phyloP scores from a whole-genome alignment of 2,888 invertebrate species.

The Ashinkailepas kermadecensis region DNA sequence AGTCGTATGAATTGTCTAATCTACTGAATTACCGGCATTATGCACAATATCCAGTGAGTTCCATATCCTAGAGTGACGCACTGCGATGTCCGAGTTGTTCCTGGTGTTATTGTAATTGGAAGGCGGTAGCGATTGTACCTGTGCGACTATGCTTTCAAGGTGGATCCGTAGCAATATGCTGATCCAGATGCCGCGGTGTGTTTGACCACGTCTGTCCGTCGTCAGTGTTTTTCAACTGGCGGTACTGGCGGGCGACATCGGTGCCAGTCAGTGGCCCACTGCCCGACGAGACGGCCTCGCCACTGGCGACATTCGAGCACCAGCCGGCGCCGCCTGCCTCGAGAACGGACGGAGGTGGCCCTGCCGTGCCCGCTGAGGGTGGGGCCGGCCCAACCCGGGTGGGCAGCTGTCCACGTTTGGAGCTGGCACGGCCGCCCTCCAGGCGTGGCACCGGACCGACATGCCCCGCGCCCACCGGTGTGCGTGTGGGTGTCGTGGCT shows the following conservation, averaged over 20 bases:
- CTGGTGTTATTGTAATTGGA: too few species aligned
- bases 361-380: not conserved
- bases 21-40: too few species aligned
- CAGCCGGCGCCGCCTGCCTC: too few species aligned
- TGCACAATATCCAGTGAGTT: too few species aligned
- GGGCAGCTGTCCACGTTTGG: not conserved
- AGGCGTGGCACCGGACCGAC: not conserved
- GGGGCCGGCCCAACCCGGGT: not conserved
- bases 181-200: too few species aligned
- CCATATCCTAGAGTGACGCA: too few species aligned
- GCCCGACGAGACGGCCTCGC: not conserved
- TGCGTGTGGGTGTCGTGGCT: too few species aligned
- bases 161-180: too few species aligned
- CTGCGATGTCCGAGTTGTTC: too few species aligned
- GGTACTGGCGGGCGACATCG: conserved; percentile 68
- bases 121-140: too few species aligned
- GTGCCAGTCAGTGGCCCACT: conserved; percentile 47
- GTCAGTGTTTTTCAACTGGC: conserved; percentile 76
- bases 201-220: conserved; percentile 36
- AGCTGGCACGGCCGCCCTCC: not conserved
- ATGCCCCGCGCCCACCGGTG: not conserved
- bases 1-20: too few species aligned
- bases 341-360: not conserved
- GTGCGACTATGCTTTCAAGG: too few species aligned
- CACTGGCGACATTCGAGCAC: not conserved